Base-by-base conservation (phyloP, 1,140 invertebrate genomes). In the Drosophila nannoptera region DNA sequence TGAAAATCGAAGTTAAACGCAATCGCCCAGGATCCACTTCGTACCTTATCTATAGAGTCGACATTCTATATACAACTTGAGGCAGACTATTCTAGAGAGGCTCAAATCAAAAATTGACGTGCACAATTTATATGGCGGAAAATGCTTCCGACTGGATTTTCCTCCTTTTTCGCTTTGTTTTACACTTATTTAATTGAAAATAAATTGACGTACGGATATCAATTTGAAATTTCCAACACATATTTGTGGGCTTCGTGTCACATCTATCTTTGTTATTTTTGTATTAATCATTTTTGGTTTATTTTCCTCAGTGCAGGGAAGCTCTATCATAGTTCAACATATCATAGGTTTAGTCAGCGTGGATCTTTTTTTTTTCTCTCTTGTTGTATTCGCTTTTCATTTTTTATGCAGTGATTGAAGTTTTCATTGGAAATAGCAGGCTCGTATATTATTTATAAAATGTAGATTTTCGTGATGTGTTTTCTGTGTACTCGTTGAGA, bases 161-260 rank as follows among this genome's bases (percentile, higher is more conserved):
- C 2, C 35, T 36, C 2, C n/a, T 38, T 38, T 9, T 42, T 42
- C 38, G 6, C 11, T 12, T 42, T 12, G 11, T 42, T 12, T 12
- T 4, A 42, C 12, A 53, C 55, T 68, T 45, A 68, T 68, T 67
- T 83, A 83, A 83, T 83, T 83, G 81, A 76, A 83, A 83, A 83
- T 55, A 86, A 83, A 83, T 83, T 83, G 80, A 72, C 69, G 61
- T 67, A 75, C 75, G 12, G 14, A 78, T 70, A 77, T 84, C 70
- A 52, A 73, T 76, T 78, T 33, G 71, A 61, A 72, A 63, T 82
- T 68, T 65, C 64, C 63, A 61, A 70, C 60, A 46, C 38, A 16
- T 38, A 36, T 43, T 53, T 50, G 36, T 22, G 11, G 12, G 11
- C 3, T 12, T 16, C 40, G 7, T 52, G 45, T 50, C 46, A 32